Evolutionary conservation across 2,113 vertebrate genomes (phyloP).

Genomic region (Thalassarche chlororhynchos): DNA sequence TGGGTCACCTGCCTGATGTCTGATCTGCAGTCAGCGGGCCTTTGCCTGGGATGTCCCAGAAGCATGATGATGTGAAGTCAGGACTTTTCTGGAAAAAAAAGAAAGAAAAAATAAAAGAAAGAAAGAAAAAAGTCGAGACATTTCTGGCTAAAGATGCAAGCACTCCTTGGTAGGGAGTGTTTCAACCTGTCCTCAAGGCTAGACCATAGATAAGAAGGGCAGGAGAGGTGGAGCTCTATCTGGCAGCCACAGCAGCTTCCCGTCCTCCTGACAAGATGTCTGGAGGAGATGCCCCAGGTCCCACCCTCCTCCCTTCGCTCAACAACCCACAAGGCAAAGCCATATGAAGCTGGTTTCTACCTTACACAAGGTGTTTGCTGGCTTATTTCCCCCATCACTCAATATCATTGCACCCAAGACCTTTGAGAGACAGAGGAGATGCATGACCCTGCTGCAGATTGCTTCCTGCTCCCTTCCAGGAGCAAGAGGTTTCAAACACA

Average conservation of each 20-base stretch:
- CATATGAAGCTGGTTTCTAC: background rate
- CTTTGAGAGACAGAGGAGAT: background rate
- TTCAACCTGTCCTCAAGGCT: background rate
- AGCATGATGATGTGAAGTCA: background rate
- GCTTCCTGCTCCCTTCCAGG: background rate
- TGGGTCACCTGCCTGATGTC: background rate
- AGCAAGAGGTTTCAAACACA: background rate
- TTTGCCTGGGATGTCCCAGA: background rate
- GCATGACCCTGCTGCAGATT: background rate
- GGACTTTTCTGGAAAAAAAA: background rate
- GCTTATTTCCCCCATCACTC: accelerated
- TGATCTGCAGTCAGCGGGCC: background rate
- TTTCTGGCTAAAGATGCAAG: background rate
- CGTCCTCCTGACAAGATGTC: background rate
- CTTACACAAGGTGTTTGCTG: background rate
- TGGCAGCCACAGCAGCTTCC: background rate
- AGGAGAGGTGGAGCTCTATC: background rate
- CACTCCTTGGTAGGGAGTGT: accelerated
- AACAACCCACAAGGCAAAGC: background rate
- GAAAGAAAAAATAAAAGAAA: no score
- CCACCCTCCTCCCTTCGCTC: background rate
- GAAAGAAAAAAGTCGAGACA: background rate
- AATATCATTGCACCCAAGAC: background rate
- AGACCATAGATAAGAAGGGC: background rate
- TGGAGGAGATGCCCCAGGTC: background rate